Conservation (phyloP, 2,797 vertebrate genomes). For the Galago senegalensis region DNA sequence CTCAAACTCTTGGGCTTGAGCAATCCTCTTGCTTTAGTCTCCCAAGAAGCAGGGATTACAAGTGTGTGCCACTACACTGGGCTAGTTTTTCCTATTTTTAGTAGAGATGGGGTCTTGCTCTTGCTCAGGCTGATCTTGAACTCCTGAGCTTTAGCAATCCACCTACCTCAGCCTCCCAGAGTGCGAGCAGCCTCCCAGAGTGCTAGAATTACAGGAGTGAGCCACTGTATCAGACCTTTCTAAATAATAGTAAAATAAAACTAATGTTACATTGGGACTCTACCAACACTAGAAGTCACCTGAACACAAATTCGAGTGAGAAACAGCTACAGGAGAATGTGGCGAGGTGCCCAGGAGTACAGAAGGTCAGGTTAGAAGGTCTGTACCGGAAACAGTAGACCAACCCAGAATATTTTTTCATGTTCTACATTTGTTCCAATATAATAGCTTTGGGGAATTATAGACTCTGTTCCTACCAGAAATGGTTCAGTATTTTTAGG, state of each 20-base stretch:
- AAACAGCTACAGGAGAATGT: accelerated
- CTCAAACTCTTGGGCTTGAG: no score
- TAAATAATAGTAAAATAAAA: background rate
- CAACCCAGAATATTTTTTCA: background rate
- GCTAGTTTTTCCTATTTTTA: no score
- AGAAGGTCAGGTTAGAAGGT: background rate
- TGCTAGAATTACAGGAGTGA: no score
- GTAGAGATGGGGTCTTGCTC: no score
- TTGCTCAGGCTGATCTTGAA: no score
- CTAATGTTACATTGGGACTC: background rate
- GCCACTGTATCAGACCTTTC: no score
- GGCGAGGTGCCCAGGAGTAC: background rate
- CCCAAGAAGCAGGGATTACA: no score
- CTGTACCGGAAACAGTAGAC: background rate
- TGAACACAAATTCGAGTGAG: background rate
- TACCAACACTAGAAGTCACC: background rate
- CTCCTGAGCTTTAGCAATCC: no score
- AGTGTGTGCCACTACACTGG: no score
- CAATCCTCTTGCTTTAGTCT: no score
- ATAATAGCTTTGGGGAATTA: background rate
- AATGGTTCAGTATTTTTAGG: background rate
- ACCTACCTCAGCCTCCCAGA: no score
- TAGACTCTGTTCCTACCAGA: background rate
- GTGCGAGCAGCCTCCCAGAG: no score
- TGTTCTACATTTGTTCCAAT: background rate